Evolutionary conservation across 2,797 vertebrate species (phyloP).

Genomic region (Micropoecilia bifurca): DNA sequence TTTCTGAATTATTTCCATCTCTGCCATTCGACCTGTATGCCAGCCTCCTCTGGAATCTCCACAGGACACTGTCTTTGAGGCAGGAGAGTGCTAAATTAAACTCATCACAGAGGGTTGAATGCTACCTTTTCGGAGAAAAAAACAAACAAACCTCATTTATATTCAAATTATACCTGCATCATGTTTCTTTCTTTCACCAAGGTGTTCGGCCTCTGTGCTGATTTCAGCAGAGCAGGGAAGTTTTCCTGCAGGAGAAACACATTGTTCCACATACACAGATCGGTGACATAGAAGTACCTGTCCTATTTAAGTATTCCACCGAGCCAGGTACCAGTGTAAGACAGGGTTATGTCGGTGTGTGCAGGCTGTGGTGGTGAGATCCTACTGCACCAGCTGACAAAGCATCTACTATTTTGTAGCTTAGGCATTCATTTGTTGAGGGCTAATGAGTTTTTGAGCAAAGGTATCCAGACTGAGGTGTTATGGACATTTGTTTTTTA

Average conservation of each 20-base stretch:
- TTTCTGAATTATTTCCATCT: conserved; percentile 66
- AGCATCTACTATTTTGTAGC: not conserved
- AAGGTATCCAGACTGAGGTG: not conserved
- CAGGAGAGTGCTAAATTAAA: not conserved
- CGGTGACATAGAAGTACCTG: conserved; percentile 20
- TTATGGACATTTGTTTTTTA: not conserved
- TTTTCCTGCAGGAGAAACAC: conserved; percentile 14
- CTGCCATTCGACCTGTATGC: conserved; percentile 25
- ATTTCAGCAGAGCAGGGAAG: not conserved
- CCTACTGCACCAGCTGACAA: not conserved
- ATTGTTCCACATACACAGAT: conserved; percentile 10
- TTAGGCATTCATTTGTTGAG: not conserved
- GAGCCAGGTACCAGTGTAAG: conserved; percentile 4
- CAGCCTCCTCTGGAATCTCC: not conserved
- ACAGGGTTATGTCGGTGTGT: conserved; percentile 15
- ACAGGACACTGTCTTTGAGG: not conserved
- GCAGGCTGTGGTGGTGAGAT: not conserved
- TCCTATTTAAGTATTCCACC: conserved; percentile 22
- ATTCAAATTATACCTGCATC: not conserved
- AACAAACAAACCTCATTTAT: not conserved
- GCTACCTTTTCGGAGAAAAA: not conserved
- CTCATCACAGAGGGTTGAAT: not conserved
- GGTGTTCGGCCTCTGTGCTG: not conserved
- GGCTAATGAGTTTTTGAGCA: not conserved
- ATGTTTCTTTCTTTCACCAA: not conserved